phyloP scores from a whole-genome alignment of 1,140 invertebrate genomes.

The Calycopis cecrops region DNA sequence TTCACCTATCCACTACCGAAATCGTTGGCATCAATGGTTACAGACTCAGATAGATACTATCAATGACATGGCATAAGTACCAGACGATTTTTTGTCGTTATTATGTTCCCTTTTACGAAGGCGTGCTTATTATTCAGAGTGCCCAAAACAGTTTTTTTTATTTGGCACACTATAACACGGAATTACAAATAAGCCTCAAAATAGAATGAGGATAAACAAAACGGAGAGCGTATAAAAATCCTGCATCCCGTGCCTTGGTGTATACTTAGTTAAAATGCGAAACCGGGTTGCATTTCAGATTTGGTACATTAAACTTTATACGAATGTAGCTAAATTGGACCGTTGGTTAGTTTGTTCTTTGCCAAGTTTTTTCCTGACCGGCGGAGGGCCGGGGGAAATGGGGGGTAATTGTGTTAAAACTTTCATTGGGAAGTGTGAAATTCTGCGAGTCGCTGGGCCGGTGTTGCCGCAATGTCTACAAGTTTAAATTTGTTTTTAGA shows the following conservation, averaged over 20 bases:
- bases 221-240: slow-evolving; percentile 32
- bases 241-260: slow-evolving; percentile 28
- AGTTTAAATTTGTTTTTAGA: slow-evolving; percentile 62
- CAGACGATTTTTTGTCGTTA: no score
- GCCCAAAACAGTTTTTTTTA: no score
- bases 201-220: slow-evolving; percentile 25
- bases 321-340: slow-evolving; percentile 65
- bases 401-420: slow-evolving; percentile 70
- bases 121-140: no score
- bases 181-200: slow-evolving; percentile 24
- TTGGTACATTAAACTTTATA: slow-evolving; percentile 70
- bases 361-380: slow-evolving; percentile 67
- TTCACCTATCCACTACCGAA: no score
- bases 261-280: slow-evolving; percentile 51
- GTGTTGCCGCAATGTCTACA: slow-evolving; percentile 48
- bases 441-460: slow-evolving; percentile 52
- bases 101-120: no score
- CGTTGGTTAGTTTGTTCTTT: slow-evolving; percentile 69
- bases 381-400: slow-evolving; percentile 51
- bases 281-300: slow-evolving; percentile 56
- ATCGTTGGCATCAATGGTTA: no score
- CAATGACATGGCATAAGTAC: no score
- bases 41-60: no score
- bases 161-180: neutral
- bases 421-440: slow-evolving; percentile 69